These are phyloP conservation scores for Ploceus nigricollis DNA, from an alignment of 2,113 vertebrate species.

Conservation along the genomic window DNA sequence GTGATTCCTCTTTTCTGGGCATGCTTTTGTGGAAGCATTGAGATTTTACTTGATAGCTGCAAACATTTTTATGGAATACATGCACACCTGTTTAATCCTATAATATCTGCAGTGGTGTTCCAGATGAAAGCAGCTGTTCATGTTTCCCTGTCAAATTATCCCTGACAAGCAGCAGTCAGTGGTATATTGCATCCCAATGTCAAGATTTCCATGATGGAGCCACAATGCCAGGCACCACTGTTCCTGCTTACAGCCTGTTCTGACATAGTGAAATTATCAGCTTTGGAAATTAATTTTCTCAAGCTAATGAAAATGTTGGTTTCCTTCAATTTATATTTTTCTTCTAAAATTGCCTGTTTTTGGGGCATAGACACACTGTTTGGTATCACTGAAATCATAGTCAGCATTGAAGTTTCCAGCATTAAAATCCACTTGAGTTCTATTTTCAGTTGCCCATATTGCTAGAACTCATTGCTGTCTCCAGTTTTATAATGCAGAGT, in stretches of 20 bases:
- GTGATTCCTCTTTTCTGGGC: not conserved
- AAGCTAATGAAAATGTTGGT: not conserved
- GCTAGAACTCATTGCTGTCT: not conserved
- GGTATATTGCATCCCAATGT: not conserved
- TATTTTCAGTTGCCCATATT: not conserved
- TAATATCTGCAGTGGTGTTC: not conserved
- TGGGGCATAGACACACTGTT: not conserved
- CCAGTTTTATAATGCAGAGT: not conserved
- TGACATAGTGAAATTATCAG: not conserved
- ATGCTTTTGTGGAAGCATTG: not conserved
- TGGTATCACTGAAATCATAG: not conserved
- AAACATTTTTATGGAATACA: not conserved
- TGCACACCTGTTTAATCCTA: not conserved
- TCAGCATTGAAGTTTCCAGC: not conserved
- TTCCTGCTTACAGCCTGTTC: not conserved
- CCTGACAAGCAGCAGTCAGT: not conserved
- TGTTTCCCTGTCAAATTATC: constrained; percentile 1
- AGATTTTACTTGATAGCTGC: not conserved
- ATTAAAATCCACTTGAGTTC: not conserved
- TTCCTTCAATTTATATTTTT: not conserved
- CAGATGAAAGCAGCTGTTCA: not conserved
- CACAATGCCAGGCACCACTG: not conserved
- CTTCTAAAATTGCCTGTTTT: not conserved
- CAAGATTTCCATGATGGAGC: not conserved
- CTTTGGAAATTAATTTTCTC: not conserved